Evolutionary conservation across 2,888 invertebrate species (phyloP), one percentile per base, ranked within the genome.

Genomic region (Diloba caeruleocephala): DNA sequence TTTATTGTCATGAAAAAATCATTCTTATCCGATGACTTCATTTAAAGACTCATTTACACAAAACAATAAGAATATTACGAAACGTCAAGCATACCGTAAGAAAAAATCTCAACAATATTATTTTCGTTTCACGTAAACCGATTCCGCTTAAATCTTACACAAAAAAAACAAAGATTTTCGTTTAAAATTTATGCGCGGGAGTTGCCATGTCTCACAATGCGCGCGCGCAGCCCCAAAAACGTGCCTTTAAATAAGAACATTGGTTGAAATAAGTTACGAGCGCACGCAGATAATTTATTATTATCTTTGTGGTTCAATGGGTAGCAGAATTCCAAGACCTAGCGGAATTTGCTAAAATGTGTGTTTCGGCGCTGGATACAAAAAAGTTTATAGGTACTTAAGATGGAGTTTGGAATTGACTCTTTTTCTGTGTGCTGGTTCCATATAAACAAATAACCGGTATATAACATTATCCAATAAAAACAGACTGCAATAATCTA

Each of bases 251-350:
- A 56, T 77, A 79, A 81, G 81, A 82, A 81, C 81, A 81, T 81
- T 75, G 71, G 74, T 77, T 74, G 74, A 81, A 81, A 83, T 86
- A 84, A 87, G 76, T 81, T 84, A 85, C 84, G 79, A 71, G 73
- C 74, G 70, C 76, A 75, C 64, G 61, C 64, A 61, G 64, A 75
- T 73, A 79, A 87, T 87, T 86, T 86, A 88, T 88, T 77, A 53
- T 57, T 42, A 61, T 57, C 45, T 77, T 76, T 67, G 61, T 66
- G 51, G 59, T 68, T 55, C 65, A 71, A 42, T 65, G 56, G 54
- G 38, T 62, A 28, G 57, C 55, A 44, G 48, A 42, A 56, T 71
- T 60, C 44, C 31, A 52, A 28, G 53, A 26, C 31, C 48, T 70
- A 45, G 32, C 4, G 42, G 58, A 36, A 60, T 65, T 65, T 43